Conservation (phyloP, 2,113 vertebrate species). For the Carlito syrichta region DNA sequence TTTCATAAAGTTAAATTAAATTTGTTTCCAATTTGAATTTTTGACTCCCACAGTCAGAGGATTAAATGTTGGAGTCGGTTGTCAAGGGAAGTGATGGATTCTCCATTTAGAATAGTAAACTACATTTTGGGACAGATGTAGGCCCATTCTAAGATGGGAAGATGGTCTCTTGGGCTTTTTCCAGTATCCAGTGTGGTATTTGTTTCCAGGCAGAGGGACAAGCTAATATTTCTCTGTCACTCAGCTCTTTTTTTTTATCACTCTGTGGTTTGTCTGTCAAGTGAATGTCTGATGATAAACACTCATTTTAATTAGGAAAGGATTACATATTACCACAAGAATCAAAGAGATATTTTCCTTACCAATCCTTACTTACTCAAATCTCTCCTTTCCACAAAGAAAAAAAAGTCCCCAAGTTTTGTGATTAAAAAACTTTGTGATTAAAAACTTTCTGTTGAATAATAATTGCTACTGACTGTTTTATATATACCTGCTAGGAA, state of each 20-base stretch:
- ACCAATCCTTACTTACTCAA: neutral
- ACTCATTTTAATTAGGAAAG: conserved; percentile 12
- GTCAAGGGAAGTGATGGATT: neutral
- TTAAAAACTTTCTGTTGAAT: neutral
- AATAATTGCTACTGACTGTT: neutral
- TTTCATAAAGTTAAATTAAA: conserved; percentile 9
- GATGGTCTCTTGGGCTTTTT: neutral
- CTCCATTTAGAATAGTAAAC: accelerated
- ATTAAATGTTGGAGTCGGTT: neutral
- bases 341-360: neutral
- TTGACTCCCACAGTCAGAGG: neutral
- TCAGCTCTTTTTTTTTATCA: neutral
- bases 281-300: neutral
- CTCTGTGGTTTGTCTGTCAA: neutral
- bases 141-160: too few species aligned
- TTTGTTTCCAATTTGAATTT: neutral
- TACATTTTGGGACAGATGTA: accelerated
- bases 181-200: too few species aligned
- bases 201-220: neutral
- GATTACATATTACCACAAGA: neutral
- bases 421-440: neutral
- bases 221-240: neutral
- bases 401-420: neutral
- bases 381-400: neutral
- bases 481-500: neutral